Evolutionary conservation across 2,113 vertebrate species (phyloP), one percentile per base, ranked within the genome.

Genomic region (Chionis minor): DNA sequence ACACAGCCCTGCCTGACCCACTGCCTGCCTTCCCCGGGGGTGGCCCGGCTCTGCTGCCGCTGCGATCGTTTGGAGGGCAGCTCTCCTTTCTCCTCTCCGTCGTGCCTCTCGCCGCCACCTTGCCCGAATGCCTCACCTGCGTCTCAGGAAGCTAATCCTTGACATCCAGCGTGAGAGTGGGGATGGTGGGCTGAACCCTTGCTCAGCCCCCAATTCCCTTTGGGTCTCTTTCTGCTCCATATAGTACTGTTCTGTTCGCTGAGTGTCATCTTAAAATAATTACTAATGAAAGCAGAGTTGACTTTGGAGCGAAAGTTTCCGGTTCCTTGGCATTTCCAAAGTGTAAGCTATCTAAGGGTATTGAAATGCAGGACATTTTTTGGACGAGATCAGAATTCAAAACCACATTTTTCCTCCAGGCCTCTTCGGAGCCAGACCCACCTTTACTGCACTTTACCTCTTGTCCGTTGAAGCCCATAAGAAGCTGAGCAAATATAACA

Each of bases 271-370:
- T 91, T 78, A 61, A 78, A 83, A 86, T 86, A 83, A 74, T 93
- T 94, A 92, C 82, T 95, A 97, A 95, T 85, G 90, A 97, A 95
- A 95, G 67, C 59, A 88, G 28, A 94, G 78, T 80, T 94, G 94
- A 90, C 30, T 84, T 97, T 91, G 90, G 86, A 93, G 49, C 0
- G 1, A 78, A 96, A 62, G 32, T 90, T 96, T 92, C 94, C 9
- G 0, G 56, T 93, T 94, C 71, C 59, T 94, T 92, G 88, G 51
- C 45, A 83, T 85, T 70, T 65, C 45, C 85, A 86, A 27, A 1
- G 2, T 59, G 79, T 40, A 54, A 97, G 77, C 45, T 92, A 88
- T 78, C 91, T 92, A 94, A 94, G 30, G 33, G 69, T 84, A 86
- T 40, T 81, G 71, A 96, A 96, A 94, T 28, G 22, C 2, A 4